phyloP scores from a whole-genome alignment of 2,888 invertebrate genomes.

The Cheilosia impressa region DNA sequence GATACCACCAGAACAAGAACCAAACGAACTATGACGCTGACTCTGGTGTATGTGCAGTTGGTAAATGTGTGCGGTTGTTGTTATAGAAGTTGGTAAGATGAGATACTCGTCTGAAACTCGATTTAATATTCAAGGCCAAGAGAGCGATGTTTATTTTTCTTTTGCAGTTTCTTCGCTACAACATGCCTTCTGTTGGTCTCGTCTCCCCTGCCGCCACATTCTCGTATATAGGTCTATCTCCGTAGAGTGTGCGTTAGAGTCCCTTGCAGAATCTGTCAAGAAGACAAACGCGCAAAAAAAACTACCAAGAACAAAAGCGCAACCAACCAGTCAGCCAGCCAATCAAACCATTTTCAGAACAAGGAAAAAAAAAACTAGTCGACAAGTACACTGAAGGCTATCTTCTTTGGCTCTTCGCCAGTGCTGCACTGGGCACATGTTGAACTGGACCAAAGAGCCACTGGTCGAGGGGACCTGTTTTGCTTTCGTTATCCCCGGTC shows the following conservation, averaged over 20 bases:
- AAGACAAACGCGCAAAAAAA: slow-evolving; percentile 20
- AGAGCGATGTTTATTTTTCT: slow-evolving; percentile 27
- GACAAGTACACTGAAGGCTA: slow-evolving; percentile 59
- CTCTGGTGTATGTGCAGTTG: background rate
- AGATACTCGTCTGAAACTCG: slow-evolving; percentile 67
- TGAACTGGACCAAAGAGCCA: slow-evolving; percentile 34
- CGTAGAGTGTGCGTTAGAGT: background rate
- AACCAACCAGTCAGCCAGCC: slow-evolving; percentile 34
- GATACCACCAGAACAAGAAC: slow-evolving; percentile 42
- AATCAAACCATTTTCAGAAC: slow-evolving; percentile 48
- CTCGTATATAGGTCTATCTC: background rate
- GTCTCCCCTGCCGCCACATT: background rate
- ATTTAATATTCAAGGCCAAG: slow-evolving; percentile 75
- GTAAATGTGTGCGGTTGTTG: slow-evolving; percentile 41
- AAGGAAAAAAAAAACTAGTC: slow-evolving; percentile 18
- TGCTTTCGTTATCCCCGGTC: slow-evolving; percentile 30
- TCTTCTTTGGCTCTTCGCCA: slow-evolving; percentile 17
- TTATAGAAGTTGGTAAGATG: slow-evolving; percentile 70
- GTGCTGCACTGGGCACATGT: slow-evolving; percentile 53
- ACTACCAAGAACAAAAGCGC: slow-evolving; percentile 30
- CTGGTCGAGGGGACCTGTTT: slow-evolving; percentile 27
- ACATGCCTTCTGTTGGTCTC: slow-evolving; percentile 46
- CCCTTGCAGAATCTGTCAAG: slow-evolving; percentile 42
- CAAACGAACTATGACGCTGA: slow-evolving; percentile 39
- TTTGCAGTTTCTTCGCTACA: slow-evolving; percentile 16